Evolutionary conservation across 2,888 invertebrate species (phyloP), one percentile per base, ranked within the genome.

Genomic region (Koerneria pararmatus): DNA sequence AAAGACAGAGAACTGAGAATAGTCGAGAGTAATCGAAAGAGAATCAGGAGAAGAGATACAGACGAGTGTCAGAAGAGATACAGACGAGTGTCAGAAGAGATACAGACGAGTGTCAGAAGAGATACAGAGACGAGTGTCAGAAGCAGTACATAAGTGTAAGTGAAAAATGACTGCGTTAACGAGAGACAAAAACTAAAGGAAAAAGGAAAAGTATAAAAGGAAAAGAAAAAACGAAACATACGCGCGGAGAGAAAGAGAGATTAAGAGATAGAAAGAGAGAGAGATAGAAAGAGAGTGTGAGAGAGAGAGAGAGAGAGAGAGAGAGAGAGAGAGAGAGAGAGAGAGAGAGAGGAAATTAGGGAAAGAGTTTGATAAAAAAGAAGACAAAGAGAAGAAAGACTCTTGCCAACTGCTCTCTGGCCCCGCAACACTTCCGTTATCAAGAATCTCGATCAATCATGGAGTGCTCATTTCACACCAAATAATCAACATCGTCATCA

Each of bases 221-320:
- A 6, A 22, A 51, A 22, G 5, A 15, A 27, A 51, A 27, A 22
- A 51, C 8, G 8, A 5, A 11, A 5, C 15, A 5, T 51, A 5
- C 8, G n/a, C 5, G 51, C 8, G n/a, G n/a, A 6, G 51, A 51
- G n/a, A n/a, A 5, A n/a, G 8, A 22, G 6, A 27, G 8, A n/a
- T 51, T n/a, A 22, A n/a, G 5, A n/a, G 51, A 22, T n/a, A 51
- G 51, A 51, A 27, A 5, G n/a, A 11, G n/a, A n/a, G 51, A 27
- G 51, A 51, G 51, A 51, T n/a, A 51, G 11, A 22, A n/a, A 15
- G 51, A 51, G 51, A 51, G 51, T 22, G 51, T 8, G 51, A 51
- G 51, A 51, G 51, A 22, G 51, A 51, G 51, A 51, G 51, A 51
- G 11, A 22, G 22, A 15, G 51, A 60, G 29, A n/a, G 46, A 1